phyloP scores from a whole-genome alignment of 1,140 invertebrate species.

The Pogonognathellus flavescens region DNA sequence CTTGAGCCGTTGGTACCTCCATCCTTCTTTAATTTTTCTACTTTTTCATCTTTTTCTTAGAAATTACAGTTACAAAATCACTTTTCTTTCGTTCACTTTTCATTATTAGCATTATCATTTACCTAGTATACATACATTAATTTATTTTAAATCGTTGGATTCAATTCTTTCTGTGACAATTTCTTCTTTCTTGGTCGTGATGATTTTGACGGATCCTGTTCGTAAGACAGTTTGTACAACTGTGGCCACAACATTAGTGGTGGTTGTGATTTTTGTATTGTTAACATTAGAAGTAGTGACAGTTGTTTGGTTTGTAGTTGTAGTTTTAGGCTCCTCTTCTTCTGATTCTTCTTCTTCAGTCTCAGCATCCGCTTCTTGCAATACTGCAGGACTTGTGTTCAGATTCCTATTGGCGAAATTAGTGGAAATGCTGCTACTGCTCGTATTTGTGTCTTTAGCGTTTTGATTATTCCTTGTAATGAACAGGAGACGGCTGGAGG shows the following conservation, averaged over 20 bases:
- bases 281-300: constrained; percentile 32
- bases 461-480: constrained; percentile 32
- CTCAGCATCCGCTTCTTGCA: neutral
- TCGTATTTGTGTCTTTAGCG: neutral
- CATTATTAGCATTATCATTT: neutral
- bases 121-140: neutral
- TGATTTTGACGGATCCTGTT: constrained; percentile 45
- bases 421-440: neutral
- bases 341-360: neutral
- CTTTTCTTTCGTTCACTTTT: neutral
- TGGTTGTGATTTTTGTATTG: constrained; percentile 42
- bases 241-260: constrained; percentile 42
- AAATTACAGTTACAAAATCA: too few relatives aligned
- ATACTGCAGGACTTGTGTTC: neutral
- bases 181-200: constrained; percentile 54
- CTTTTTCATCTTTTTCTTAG: neutral
- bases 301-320: constrained; percentile 53
- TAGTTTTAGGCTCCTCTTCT: constrained; percentile 51
- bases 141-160: constrained; percentile 46
- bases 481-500: constrained; percentile 21
- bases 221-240: constrained; percentile 11
- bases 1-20: neutral
- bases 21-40: neutral
- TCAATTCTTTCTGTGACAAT: constrained; percentile 59
- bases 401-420: neutral